Conservation (phyloP, 1,140 invertebrate species). For the Megalopta genalis region DNA sequence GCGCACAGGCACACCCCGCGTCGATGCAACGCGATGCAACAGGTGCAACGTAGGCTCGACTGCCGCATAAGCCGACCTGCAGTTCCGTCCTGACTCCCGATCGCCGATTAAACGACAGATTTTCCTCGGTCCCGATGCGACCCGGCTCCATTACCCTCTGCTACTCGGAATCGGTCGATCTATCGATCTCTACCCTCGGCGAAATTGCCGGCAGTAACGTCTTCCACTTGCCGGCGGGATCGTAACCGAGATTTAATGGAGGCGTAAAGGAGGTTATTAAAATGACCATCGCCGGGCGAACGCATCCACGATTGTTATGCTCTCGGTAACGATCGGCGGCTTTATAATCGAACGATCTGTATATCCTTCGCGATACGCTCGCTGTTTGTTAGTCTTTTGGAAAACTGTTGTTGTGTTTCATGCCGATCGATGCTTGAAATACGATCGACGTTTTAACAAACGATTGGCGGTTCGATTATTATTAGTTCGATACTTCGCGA, state of each 20-base stretch:
- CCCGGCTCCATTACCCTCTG: constrained; percentile 26
- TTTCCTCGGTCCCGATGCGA: constrained; percentile 25
- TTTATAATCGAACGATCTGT: neutral
- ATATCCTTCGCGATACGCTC: too few relatives aligned
- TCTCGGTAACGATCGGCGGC: neutral
- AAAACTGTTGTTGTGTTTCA: too few relatives aligned
- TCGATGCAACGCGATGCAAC: constrained; percentile 46
- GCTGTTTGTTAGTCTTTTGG: neutral
- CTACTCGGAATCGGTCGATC: neutral
- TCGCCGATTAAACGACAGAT: constrained; percentile 51
- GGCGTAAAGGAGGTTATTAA: neutral
- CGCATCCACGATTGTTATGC: neutral
- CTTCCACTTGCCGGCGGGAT: neutral
- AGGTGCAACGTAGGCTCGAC: constrained; percentile 49
- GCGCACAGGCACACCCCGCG: constrained; percentile 12
- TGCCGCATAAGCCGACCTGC: constrained; percentile 35
- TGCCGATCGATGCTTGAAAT: too few relatives aligned
- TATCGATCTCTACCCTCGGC: neutral
- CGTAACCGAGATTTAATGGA: constrained; percentile 1
- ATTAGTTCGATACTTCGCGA: too few relatives aligned
- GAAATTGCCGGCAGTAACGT: neutral
- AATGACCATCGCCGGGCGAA: neutral
- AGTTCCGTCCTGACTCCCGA: constrained; percentile 38
- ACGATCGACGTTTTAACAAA: too few relatives aligned
- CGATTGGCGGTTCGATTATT: too few relatives aligned